phyloP scores from a whole-genome alignment of 2,797 vertebrate genomes.

The Xenopus petersii region DNA sequence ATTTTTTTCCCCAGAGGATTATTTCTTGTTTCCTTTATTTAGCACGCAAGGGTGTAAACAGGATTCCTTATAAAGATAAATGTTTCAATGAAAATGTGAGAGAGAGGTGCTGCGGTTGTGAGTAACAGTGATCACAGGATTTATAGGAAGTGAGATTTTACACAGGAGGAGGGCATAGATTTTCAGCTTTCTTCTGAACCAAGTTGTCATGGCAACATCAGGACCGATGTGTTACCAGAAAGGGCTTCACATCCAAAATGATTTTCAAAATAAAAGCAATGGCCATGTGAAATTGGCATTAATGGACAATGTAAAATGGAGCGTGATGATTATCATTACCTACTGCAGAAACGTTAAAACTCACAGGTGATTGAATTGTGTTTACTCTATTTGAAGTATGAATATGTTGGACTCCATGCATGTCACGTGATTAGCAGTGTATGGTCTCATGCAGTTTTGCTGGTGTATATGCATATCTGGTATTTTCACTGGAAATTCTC shows the following conservation, averaged over 20 bases:
- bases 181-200: conserved; percentile 18
- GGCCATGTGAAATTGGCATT: neutral
- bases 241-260: neutral
- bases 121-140: neutral
- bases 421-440: too few species aligned
- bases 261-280: neutral
- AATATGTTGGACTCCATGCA: neutral
- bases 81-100: neutral
- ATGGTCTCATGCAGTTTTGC: too few species aligned
- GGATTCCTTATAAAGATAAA: conserved; percentile 3
- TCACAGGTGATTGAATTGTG: neutral
- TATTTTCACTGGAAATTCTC: too few species aligned
- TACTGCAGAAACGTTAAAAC: neutral
- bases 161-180: conserved; percentile 24
- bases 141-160: conserved; percentile 10
- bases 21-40: too few species aligned
- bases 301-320: neutral
- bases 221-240: conserved; percentile 20
- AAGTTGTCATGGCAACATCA: conserved; percentile 37
- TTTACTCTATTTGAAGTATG: neutral
- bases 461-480: too few species aligned
- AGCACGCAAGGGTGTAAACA: neutral
- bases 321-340: neutral
- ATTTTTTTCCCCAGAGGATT: too few species aligned
- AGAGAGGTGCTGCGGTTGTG: neutral